Conservation (phyloP, 37 sponge, comb jelly and placozoan species). For the Tethya wilhelma region DNA sequence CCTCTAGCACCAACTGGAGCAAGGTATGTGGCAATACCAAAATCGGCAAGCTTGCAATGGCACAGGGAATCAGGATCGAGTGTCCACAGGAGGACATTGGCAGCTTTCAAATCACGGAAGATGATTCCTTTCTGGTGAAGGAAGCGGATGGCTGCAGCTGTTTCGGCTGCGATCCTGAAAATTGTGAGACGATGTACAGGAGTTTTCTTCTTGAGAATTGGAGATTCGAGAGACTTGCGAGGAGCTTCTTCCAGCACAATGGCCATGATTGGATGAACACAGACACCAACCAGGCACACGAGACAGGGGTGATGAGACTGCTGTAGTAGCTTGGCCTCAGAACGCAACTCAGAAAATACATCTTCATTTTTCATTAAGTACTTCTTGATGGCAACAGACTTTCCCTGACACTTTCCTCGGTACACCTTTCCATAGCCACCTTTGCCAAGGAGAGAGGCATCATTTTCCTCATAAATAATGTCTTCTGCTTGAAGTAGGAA, state of each 20-base stretch:
- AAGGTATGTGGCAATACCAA: slow-evolving; percentile 75
- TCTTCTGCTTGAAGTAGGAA: slow-evolving; percentile 73
- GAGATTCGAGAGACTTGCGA: slow-evolving; percentile 67
- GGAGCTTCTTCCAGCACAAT: slow-evolving; percentile 95
- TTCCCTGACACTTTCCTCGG: slow-evolving; percentile 60
- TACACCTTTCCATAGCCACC: slow-evolving; percentile 91
- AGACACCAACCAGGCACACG: slow-evolving; percentile 86
- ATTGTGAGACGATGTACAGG: slow-evolving; percentile 70
- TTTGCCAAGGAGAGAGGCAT: slow-evolving; percentile 68
- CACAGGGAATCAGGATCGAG: slow-evolving; percentile 72
- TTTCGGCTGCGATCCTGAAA: slow-evolving; percentile 81
- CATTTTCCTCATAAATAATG: slow-evolving; percentile 57
- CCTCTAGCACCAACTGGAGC: slow-evolving; percentile 74
- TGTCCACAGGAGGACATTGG: slow-evolving; percentile 91
- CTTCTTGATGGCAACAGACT: slow-evolving; percentile 84
- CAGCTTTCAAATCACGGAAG: slow-evolving; percentile 89
- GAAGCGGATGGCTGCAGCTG: slow-evolving; percentile 81
- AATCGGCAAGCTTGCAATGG: slow-evolving; percentile 90
- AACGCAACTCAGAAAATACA: slow-evolving; percentile 70
- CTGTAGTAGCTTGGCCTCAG: slow-evolving; percentile 78
- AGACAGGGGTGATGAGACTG: slow-evolving; percentile 78
- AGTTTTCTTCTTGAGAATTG: slow-evolving; percentile 56
- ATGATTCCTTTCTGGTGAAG: slow-evolving; percentile 81
- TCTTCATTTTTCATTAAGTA: slow-evolving; percentile 49
- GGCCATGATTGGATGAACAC: slow-evolving; percentile 75